These are phyloP conservation scores for Pomatostomus ruficeps DNA, from an alignment of 2,113 vertebrate genomes.

Conservation along the genomic window DNA sequence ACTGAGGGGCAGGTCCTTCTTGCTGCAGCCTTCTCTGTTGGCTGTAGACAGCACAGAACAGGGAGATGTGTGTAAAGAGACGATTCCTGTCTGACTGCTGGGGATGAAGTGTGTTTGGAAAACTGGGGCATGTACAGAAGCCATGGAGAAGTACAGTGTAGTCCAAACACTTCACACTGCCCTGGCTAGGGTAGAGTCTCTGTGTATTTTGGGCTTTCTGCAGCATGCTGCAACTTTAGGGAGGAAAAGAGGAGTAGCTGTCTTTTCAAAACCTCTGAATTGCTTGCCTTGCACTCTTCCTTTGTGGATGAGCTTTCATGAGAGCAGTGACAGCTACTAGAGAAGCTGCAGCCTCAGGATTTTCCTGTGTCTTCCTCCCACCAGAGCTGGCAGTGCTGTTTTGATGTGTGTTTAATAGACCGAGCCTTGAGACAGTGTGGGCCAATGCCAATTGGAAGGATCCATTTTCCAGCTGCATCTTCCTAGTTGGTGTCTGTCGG, in stretches of 20 bases:
- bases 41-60: not conserved
- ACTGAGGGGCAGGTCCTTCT: not conserved
- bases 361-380: not conserved
- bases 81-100: not conserved
- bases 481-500: not conserved
- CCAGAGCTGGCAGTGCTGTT: not conserved
- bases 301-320: slow-evolving; percentile 4
- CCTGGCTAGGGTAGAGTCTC: not conserved
- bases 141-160: not conserved
- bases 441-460: not conserved
- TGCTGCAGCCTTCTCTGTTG: not conserved
- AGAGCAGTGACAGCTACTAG: slow-evolving; percentile 18
- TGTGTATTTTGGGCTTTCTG: not conserved
- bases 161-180: not conserved
- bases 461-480: not conserved
- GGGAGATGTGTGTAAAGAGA: not conserved
- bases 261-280: not conserved
- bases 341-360: slow-evolving; percentile 20
- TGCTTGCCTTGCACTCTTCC: slow-evolving; percentile 34
- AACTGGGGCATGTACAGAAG: not conserved
- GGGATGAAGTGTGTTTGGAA: not conserved
- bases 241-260: not conserved
- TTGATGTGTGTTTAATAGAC: not conserved
- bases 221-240: not conserved
- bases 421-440: not conserved